Base-by-base conservation (phyloP, 1,140 invertebrate genomes). In the Solen grandis region DNA sequence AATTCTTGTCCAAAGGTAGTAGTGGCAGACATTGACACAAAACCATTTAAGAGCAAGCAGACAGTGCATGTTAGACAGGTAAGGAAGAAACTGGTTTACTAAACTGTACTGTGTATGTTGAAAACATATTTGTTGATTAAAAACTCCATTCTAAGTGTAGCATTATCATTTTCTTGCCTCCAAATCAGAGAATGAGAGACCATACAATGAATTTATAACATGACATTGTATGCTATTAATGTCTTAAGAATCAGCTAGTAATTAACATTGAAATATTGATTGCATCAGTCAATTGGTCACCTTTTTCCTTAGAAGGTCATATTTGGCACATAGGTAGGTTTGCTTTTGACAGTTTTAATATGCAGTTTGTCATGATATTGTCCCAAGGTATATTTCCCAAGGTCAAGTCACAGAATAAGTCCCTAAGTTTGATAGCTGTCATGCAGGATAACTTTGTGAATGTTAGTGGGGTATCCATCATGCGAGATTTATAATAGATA, bases 1-100 rank as follows among this genome's bases (percentile, higher is more conserved):
- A 89, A 90, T 81, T 87, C 90, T 60, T 94, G 93, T 81, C 92
- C 94, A 0, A 90, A 93, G 60, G 88, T 94, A 38, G 93, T 94
- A 0, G 93, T 93, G 19, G 93, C 93, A 8, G 88, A 93, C 38
- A 90, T 94, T 46, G 93, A 94, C 81, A 86, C 87, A 27, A 88
- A 81, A 5, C 84, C 84, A 52, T 82, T 93, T 13, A 90, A 87
- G 66, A 85, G 90, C 68, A 86, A 85, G 81, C 93, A 93, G 46
- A 93, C 92, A 1, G 88, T 92, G 5, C 84, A 87, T 78, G 83
- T 91, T 2, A 79, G 69, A 50, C 72, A 89, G 76, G 90, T 92
- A 87, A 85, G 82, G 57, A 29, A 63, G 25, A 2, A 55, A 25
- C 22, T 52, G 50, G 16, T 19, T 52, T 16, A 52, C 50, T n/a